Base-by-base conservation (phyloP, 2,797 vertebrate species). In the Gila robusta region DNA sequence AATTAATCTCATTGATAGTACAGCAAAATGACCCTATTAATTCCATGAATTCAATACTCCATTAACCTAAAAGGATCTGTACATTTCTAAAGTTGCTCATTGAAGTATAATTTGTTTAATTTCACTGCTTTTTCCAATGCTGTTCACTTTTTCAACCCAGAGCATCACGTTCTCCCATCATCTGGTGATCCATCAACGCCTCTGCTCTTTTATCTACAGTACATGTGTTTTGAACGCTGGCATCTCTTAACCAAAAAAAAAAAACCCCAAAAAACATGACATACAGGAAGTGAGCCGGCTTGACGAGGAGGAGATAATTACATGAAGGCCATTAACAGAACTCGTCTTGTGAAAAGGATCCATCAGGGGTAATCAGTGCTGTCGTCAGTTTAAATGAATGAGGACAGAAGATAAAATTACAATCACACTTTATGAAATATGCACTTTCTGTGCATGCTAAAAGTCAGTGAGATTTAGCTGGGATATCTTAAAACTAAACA, bases 331-430 rank as follows among this genome's bases (percentile, higher is more conserved):
- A 74, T 82, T 73, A 88, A 79, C 47, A 21, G 47, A 69, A 77
- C 35, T 82, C 74, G 14, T 79, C 67, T 44, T 39, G 52, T 87
- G 81, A 82, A 72, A 86, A 83, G 81, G 67, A 72, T 49, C 73
- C 83, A 81, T 72, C 67, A 69, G 56, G 35, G 23, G 64, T 35
- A 70, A 64, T 41, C 12, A 26, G 59, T 19, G 35, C 70, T 73
- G 74, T 41, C 39, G 2, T 11, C 59, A 74, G 41, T 49, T 39
- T 59, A 73, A 84, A 64, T 37, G 79, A 62, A 76, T 35, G 77
- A 80, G 19, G 66, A 28, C 52, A 62, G 56, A 67, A 62, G 49
- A 70, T 62, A 44, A 80, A 44, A 72, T 70, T n/a, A 12, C 64
- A 41, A 35, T 70, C 35, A 17, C 39, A 16, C 52, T 66, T 70